Evolutionary conservation across 2,797 vertebrate species (phyloP).

Genomic region (Ambastaia sidthimunki): DNA sequence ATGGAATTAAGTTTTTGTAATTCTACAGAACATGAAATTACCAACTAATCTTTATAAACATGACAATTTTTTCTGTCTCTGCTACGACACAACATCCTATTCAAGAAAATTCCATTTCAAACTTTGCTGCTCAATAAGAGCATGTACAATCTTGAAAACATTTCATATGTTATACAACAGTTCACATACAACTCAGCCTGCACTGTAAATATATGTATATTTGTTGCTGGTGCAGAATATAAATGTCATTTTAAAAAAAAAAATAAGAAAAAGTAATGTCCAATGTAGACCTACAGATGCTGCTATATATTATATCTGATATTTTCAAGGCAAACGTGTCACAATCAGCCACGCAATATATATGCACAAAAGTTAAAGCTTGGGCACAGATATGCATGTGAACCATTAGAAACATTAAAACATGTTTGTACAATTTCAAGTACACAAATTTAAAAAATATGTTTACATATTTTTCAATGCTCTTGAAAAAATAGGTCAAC

Average conservation of each 20-base stretch:
- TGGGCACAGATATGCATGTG: slow-evolving; percentile 21
- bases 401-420: slow-evolving; percentile 5
- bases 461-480: slow-evolving; percentile 15
- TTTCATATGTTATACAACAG: slow-evolving; percentile 6
- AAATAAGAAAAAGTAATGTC: slow-evolving; percentile 17
- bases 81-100: background rate
- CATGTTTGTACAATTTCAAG: slow-evolving; percentile 32
- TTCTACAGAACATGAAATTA: background rate
- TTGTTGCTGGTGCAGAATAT: slow-evolving; percentile 23
- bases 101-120: background rate
- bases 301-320: slow-evolving; percentile 6
- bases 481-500: slow-evolving; percentile 36
- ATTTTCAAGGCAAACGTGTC: slow-evolving; percentile 41
- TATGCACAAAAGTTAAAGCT: slow-evolving; percentile 15
- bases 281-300: background rate
- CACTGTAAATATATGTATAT: background rate
- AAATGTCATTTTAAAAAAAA: slow-evolving; percentile 31
- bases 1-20: background rate
- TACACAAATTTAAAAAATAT: slow-evolving; percentile 23
- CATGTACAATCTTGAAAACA: slow-evolving; percentile 2
- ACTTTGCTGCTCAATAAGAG: background rate
- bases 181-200: background rate
- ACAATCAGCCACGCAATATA: slow-evolving; percentile 10
- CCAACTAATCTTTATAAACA: background rate
- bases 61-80: background rate